Conservation (phyloP, 2,113 vertebrate genomes). For the Siphamia tubifer region DNA sequence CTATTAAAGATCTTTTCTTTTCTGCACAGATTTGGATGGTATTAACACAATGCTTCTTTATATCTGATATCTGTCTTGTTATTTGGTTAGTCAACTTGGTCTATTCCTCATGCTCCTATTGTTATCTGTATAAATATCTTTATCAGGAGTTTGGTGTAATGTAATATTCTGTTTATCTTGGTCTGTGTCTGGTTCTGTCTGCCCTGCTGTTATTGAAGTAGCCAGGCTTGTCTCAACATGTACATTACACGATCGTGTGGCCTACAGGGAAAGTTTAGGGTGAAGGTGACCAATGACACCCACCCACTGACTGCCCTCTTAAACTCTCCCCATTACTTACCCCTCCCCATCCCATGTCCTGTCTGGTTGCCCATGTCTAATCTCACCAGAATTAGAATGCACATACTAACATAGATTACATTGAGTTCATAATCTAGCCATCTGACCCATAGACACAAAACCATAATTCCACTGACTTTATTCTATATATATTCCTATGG, state of each 20-base stretch:
- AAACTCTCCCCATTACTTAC: neutral
- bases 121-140: constrained; percentile 34
- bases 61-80: constrained; percentile 1
- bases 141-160: constrained; percentile 52
- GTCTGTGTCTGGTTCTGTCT: constrained; percentile 30
- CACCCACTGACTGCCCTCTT: too few relatives aligned
- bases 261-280: constrained; percentile 10
- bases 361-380: constrained; percentile 49
- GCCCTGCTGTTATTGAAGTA: constrained; percentile 27
- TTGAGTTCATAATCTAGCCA: constrained; percentile 58
- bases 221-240: constrained; percentile 45
- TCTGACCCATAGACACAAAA: constrained; percentile 65
- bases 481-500: constrained; percentile 13
- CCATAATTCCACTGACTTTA: constrained; percentile 28
- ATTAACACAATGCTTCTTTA: neutral
- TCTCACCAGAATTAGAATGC: constrained; percentile 41
- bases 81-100: neutral
- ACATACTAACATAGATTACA: constrained; percentile 57
- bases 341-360: neutral
- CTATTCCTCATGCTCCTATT: constrained; percentile 1
- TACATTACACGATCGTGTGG: neutral
- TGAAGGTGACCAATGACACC: neutral
- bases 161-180: constrained; percentile 56
- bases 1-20: neutral
- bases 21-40: constrained; percentile 5